These are phyloP conservation scores for Columba livia DNA, from an alignment of 2,113 vertebrate genomes.

Conservation along the genomic window DNA sequence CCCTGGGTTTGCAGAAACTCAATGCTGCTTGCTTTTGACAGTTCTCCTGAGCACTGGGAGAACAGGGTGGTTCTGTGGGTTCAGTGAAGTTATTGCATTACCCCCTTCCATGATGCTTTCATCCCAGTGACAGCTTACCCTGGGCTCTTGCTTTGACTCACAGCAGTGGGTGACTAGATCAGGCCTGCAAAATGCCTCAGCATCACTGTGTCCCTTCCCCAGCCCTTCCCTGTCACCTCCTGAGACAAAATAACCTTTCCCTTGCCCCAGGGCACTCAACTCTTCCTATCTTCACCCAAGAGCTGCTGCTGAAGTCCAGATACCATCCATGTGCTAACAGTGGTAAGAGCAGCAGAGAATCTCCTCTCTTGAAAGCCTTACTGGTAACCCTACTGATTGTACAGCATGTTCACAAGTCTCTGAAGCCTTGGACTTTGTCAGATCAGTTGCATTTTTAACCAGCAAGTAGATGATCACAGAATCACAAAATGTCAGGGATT, in stretches of 20 bases:
- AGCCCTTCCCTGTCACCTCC: not conserved
- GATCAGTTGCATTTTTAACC: not conserved
- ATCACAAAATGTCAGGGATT: too few relatives aligned
- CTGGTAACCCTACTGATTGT: not conserved
- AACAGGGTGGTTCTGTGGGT: not conserved
- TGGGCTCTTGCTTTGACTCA: not conserved
- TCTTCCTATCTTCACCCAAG: not conserved
- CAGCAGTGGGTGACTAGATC: not conserved
- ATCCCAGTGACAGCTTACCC: too few relatives aligned
- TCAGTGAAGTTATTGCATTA: not conserved
- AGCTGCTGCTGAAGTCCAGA: not conserved
- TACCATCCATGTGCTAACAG: not conserved
- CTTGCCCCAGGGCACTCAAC: not conserved
- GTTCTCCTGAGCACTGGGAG: not conserved
- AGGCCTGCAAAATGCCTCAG: not conserved
- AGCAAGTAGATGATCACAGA: not conserved
- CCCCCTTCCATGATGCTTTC: accelerated
- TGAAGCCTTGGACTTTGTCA: not conserved
- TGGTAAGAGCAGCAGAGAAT: not conserved
- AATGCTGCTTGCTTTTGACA: not conserved
- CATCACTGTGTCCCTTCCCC: not conserved
- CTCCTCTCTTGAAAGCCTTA: not conserved
- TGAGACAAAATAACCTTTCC: not conserved
- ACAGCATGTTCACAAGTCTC: not conserved
- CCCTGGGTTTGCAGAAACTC: not conserved